Base-by-base conservation (phyloP, 2,888 invertebrate genomes). In the Chymomyza caudatula region DNA sequence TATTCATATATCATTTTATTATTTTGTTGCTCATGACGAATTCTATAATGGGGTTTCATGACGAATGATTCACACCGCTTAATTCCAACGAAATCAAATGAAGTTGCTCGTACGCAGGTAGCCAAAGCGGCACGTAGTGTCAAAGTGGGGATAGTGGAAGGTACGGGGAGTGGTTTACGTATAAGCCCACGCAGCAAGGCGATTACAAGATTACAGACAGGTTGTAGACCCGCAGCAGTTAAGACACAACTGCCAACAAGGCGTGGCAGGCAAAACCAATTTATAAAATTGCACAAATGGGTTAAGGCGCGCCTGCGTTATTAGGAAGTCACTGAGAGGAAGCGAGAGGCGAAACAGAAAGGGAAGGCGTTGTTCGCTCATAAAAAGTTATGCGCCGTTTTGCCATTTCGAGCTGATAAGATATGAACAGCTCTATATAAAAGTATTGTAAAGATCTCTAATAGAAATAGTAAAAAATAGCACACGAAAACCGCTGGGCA, bases 211-310 rank as follows among this genome's bases (percentile, higher is more conserved):
- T 17, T 19, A 42, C 53, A 43, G 65, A 61, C 60, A 37, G 55
- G 20, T 4, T 6, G 19, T 4, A 29, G 19, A 47, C 15, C 47
- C 47, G 29, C 0, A 37, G 29, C 29, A 11, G 29, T 37, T 37
- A 37, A 37, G 29, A 37, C 29, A 37, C 29, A 37, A 17, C 47
- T 6, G 13, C 22, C 19, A 20, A 15, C 19, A n/a, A 49, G 71
- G 71, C 61, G 71, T 72, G 70, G 55, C 51, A 4, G 13, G 51
- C 20, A 51, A 20, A 51, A 52, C 68, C 53, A 72, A 72, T 71
- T 71, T 72, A 67, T 72, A 47, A 71, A 71, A 71, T 72, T 71
- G 67, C 42, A 67, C 53, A 22, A 72, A 57, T 17, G 63, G 29
- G 58, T 58, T 25, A 17, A 20, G 51, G 51, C 51, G 19, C 53